These are phyloP conservation scores for Syrmaticus mikado DNA, from an alignment of 2,113 vertebrate species.

Conservation along the genomic window DNA sequence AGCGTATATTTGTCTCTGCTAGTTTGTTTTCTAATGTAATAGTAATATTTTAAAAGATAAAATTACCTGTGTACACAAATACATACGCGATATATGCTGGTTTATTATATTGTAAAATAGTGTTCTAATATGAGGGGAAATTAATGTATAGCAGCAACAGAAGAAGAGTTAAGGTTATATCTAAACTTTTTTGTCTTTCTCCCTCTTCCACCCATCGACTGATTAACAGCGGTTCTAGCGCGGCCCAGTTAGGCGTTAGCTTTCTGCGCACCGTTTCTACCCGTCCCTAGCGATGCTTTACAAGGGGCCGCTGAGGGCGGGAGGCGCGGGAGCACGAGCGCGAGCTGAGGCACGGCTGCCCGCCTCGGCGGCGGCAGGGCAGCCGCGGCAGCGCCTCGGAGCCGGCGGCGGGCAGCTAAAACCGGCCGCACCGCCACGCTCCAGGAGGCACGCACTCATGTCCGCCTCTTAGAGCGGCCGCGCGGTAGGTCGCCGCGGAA, in stretches of 20 bases:
- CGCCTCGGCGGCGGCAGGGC: not conserved
- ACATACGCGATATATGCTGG: not conserved
- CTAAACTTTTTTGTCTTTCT: not conserved
- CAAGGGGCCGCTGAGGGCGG: not conserved
- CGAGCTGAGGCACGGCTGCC: not conserved
- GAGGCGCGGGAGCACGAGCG: too few relatives aligned
- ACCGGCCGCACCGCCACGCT: too few relatives aligned
- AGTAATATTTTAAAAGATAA: conserved; percentile 5
- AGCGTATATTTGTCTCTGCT: conserved; percentile 26
- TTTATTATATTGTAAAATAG: conserved; percentile 2
- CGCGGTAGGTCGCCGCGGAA: fast-evolving
- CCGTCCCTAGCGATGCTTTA: not conserved
- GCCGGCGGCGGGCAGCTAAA: too few relatives aligned
- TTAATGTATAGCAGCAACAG: not conserved
- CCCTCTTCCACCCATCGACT: too few relatives aligned
- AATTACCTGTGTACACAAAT: not conserved
- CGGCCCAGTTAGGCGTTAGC: not conserved
- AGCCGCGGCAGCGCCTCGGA: not conserved
- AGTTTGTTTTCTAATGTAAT: not conserved
- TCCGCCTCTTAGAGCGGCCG: fast-evolving
- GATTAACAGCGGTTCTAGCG: not conserved
- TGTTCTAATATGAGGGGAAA: not conserved
- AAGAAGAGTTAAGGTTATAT: conserved; percentile 14
- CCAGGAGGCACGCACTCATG: fast-evolving
- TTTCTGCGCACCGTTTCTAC: not conserved